Percentiles rank a stretch among this genome's conserved stretches.
phyloP scores from a whole-genome alignment of 2,113 vertebrate genomes.

The Osmerus eperlanus region DNA sequence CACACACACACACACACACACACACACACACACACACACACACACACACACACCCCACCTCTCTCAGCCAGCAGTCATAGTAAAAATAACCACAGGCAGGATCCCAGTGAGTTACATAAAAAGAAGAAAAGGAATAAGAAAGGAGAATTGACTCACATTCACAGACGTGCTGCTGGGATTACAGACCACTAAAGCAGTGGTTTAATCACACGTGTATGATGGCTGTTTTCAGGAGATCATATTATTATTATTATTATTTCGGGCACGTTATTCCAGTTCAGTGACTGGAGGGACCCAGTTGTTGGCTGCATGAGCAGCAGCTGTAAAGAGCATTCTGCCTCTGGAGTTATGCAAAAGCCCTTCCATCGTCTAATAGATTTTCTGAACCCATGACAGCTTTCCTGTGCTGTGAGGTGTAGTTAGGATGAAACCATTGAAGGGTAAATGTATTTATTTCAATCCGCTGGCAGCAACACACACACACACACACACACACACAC shows the following conservation, averaged over 20 bases:
- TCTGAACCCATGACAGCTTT: constrained; percentile 47
- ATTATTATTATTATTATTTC: constrained; percentile 39
- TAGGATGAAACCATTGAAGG: constrained; percentile 12
- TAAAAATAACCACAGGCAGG: constrained; percentile 54
- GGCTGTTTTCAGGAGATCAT: constrained; percentile 17
- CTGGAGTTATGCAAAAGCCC: constrained; percentile 59
- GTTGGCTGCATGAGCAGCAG: constrained; percentile 48
- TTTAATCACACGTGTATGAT: constrained; percentile 14
- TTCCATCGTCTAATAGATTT: constrained; percentile 56
- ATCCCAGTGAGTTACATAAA: constrained; percentile 44
- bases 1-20: constrained; percentile 42
- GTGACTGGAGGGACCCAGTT: constrained; percentile 21
- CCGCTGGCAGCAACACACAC: background rate
- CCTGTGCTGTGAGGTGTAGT: constrained; percentile 22
- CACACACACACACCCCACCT: background rate
- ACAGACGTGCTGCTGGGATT: constrained; percentile 16
- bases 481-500: background rate
- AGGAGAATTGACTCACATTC: constrained; percentile 39
- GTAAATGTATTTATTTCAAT: constrained; percentile 16
- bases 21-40: too few species aligned
- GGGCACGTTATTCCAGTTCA: constrained; percentile 25
- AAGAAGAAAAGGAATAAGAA: constrained; percentile 28
- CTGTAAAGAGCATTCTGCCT: constrained; percentile 1
- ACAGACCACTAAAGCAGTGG: background rate
- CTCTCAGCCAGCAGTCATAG: background rate